These are phyloP conservation scores for Cichladusa arquata DNA, from an alignment of 2,113 vertebrate genomes.

Conservation along the genomic window DNA sequence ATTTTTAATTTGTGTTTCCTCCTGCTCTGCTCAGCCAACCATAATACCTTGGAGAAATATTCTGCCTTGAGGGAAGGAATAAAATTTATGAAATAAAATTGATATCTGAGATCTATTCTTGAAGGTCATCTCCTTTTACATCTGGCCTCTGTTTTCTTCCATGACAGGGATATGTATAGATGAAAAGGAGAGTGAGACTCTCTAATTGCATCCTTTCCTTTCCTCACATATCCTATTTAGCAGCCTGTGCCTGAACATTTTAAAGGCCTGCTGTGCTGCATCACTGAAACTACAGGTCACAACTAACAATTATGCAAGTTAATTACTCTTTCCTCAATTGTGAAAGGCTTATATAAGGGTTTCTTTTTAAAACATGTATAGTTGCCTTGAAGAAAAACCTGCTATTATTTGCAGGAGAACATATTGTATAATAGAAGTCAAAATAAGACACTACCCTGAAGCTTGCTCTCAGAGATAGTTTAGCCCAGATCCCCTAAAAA, in stretches of 20 bases:
- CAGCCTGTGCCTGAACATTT: background rate
- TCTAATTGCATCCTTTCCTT: background rate
- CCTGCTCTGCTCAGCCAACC: background rate
- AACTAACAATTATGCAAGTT: slow-evolving; percentile 32
- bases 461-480: background rate
- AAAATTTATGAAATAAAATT: background rate
- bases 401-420: background rate
- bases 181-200: background rate
- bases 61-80: background rate
- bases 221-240: background rate
- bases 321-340: slow-evolving; percentile 26
- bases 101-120: background rate
- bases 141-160: background rate
- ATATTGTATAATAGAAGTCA: background rate
- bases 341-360: slow-evolving; percentile 37
- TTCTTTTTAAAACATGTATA: slow-evolving; percentile 33
- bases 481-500: background rate
- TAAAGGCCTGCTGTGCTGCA: background rate
- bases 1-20: background rate
- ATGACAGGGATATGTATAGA: background rate
- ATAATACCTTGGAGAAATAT: background rate
- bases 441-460: background rate
- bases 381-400: slow-evolving; percentile 29
- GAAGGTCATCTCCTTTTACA: background rate
- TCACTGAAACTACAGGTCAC: slow-evolving; percentile 10